phyloP scores from a whole-genome alignment of 2,113 vertebrate genomes.

The Brevimyrus niger region DNA sequence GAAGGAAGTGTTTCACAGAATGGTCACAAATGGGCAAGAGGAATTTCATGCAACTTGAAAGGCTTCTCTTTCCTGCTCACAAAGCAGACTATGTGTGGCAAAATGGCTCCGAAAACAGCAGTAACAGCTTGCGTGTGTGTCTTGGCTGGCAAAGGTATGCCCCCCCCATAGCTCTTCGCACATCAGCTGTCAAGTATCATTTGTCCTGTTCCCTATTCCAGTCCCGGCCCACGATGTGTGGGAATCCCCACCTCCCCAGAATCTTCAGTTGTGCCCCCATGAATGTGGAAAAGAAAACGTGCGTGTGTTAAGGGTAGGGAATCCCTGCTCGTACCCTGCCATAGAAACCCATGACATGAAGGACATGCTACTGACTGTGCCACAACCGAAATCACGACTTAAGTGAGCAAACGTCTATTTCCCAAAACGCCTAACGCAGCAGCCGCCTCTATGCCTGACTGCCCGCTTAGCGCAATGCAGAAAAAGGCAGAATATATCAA shows the following conservation, averaged over 20 bases:
- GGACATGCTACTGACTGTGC: background rate
- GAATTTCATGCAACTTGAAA: background rate
- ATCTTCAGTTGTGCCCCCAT: background rate
- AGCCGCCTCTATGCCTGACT: background rate
- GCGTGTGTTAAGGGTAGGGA: background rate
- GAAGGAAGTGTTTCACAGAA: background rate
- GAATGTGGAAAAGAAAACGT: too few species aligned
- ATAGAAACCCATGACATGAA: background rate
- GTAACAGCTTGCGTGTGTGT: background rate
- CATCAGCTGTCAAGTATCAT: background rate
- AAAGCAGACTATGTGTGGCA: background rate
- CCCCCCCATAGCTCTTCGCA: background rate
- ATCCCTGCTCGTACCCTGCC: background rate
- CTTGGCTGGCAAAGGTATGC: background rate
- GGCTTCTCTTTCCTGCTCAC: background rate
- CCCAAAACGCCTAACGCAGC: background rate
- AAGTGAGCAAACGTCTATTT: background rate
- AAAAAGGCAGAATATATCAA: background rate
- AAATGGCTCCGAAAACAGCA: background rate
- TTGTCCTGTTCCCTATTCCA: background rate
- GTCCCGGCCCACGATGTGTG: background rate
- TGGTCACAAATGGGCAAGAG: background rate
- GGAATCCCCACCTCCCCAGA: background rate
- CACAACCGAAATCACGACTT: background rate
- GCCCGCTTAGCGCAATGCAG: background rate